Evolutionary conservation across 2,113 vertebrate genomes (phyloP), one percentile per base, ranked within the genome.

Genomic region (Tinamus guttatus): DNA sequence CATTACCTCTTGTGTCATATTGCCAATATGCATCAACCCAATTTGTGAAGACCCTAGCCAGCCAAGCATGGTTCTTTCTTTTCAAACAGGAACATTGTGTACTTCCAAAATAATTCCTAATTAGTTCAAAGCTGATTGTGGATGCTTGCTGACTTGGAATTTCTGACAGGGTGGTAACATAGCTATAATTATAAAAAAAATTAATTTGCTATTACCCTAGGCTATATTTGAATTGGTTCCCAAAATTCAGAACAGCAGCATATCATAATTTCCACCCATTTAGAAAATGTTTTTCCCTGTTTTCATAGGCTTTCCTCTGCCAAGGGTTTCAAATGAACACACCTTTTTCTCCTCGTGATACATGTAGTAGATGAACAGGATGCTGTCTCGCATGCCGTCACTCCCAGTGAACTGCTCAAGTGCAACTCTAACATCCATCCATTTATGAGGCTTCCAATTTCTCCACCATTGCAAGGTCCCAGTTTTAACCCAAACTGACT

Each of bases 401-500:
- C 97, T 97, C 27, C 99, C 99, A 0, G 98, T 99, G 97, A 99
- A 99, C 97, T 99, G 99, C 97, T 99, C 99, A 59, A 99, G 97
- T 4, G 99, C 98, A 18, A 99, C 99, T 4, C 98, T 98, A 52
- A 99, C 99, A 2, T 99, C 99, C 56, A 98, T 95, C 99, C 99
- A 99, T 85, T 98, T 99, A 80, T 99, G 95, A 11, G 99, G 99
- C 91, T 99, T 99, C 99, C 99, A 99, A 94, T 99, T 99, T 77
- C 99, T 98, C 99, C 99, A 99, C 99, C 99, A 99, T 90, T 99
- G 99, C 98, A 99, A 97, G 65, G 96, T 86, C 34, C 99, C 99
- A 4, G 99, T 99, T 98, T 99, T 99, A 90, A 99, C 99, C 99
- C 99, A 99, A 92, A 99, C 99, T 0, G 99, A 99, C 99, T 99